Percentiles rank a stretch among this genome's conserved stretches.
These are phyloP conservation scores for Orthosia gracilis DNA, from an alignment of 2,888 invertebrate genomes.

Conservation along the genomic window DNA sequence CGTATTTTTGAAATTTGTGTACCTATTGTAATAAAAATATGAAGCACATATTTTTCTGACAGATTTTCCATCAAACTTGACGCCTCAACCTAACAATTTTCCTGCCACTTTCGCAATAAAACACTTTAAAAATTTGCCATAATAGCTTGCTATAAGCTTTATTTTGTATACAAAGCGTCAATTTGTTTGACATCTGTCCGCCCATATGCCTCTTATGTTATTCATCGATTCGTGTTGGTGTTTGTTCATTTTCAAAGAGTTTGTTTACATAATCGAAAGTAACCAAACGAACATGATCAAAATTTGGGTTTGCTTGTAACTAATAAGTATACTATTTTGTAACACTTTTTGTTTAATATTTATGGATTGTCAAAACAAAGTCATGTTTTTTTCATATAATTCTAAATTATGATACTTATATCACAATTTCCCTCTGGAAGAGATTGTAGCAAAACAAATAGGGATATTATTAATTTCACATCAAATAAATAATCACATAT, in stretches of 20 bases:
- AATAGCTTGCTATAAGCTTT: slow-evolving; percentile 13
- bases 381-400: too few species aligned
- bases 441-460: too few species aligned
- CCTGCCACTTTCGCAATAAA: slow-evolving; percentile 31
- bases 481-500: too few species aligned
- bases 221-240: slow-evolving; percentile 4
- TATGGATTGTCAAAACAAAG: too few species aligned
- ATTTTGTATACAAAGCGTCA: slow-evolving; percentile 39
- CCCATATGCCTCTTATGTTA: slow-evolving; percentile 17
- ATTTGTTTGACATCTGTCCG: slow-evolving; percentile 48
- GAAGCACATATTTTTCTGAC: not conserved
- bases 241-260: slow-evolving; percentile 34
- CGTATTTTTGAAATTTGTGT: slow-evolving; percentile 1
- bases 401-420: too few species aligned
- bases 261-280: not conserved
- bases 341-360: too few species aligned
- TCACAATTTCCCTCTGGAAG: too few species aligned
- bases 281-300: not conserved
- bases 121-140: slow-evolving; percentile 18
- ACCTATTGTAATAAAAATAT: not conserved
- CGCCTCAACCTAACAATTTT: slow-evolving; percentile 21
- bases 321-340: too few species aligned
- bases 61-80: slow-evolving; percentile 23
- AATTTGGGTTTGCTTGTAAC: not conserved
- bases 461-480: too few species aligned